Conservation (phyloP, 2,113 vertebrate genomes). For the Bubalus kerabau region DNA sequence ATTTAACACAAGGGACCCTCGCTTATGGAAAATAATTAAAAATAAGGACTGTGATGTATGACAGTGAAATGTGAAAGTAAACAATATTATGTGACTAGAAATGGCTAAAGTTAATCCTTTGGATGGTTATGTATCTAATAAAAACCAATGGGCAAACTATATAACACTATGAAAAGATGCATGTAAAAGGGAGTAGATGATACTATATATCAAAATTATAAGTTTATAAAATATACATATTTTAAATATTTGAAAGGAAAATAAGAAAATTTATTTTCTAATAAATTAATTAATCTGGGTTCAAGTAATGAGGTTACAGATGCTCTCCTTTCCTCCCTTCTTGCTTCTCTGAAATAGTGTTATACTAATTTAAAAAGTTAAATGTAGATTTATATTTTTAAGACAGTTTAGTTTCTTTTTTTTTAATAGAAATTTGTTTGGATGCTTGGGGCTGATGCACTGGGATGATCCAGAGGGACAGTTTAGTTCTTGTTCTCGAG, state of each 20-base stretch:
- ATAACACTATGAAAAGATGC: not conserved
- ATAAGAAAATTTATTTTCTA: not conserved
- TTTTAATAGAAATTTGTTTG: too few species aligned
- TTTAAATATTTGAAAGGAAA: not conserved
- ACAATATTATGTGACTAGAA: not conserved
- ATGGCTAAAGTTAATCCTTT: not conserved
- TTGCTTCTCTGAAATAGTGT: not conserved
- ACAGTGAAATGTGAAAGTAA: not conserved
- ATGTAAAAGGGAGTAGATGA: not conserved
- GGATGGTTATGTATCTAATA: not conserved
- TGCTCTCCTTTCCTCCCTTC: not conserved
- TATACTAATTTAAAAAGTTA: not conserved
- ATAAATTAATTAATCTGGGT: not conserved
- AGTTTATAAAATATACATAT: not conserved
- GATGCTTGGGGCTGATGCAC: too few species aligned
- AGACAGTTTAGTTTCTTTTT: not conserved
- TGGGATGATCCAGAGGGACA: not conserved
- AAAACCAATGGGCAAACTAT: not conserved
- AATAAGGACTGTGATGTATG: not conserved
- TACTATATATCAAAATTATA: not conserved
- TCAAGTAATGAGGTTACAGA: not conserved
- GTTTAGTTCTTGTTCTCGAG: not conserved
- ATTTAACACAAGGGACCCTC: not conserved
- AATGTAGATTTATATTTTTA: conserved; percentile 10
- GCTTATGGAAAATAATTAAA: not conserved